These are phyloP conservation scores for Hydrophis major DNA, from an alignment of 2,797 vertebrate species.

Conservation along the genomic window DNA sequence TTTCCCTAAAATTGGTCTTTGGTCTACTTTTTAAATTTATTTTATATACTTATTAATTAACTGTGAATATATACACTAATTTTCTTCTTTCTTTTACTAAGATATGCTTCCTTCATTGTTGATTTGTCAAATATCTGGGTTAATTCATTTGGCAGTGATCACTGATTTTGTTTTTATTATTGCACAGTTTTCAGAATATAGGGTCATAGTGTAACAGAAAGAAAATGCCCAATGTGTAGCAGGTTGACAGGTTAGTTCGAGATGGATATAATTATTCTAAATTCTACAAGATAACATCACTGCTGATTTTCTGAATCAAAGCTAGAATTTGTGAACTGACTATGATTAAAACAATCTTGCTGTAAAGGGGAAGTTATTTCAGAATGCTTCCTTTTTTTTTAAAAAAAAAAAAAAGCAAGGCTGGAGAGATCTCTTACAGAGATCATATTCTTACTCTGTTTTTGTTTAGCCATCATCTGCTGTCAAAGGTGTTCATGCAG, in stretches of 20 bases:
- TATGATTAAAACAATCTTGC: slow-evolving; percentile 51
- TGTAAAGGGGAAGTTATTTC: slow-evolving; percentile 60
- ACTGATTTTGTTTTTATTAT: not conserved
- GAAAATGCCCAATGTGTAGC: not conserved
- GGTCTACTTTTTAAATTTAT: not conserved
- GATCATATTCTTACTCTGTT: slow-evolving; percentile 58
- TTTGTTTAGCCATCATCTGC: slow-evolving; percentile 60
- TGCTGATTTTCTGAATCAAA: slow-evolving; percentile 17
- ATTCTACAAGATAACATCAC: slow-evolving; percentile 7
- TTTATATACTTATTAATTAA: not conserved
- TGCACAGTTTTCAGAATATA: not conserved
- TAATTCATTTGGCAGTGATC: not conserved
- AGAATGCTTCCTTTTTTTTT: slow-evolving; percentile 48
- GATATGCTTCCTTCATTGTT: not conserved
- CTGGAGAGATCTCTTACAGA: slow-evolving; percentile 53
- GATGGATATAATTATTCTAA: slow-evolving; percentile 13
- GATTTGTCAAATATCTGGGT: not conserved
- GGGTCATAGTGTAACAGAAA: not conserved
- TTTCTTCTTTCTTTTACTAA: not conserved
- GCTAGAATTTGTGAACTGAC: slow-evolving; percentile 53
- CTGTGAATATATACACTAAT: slow-evolving; percentile 23
- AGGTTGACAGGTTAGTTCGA: not conserved
- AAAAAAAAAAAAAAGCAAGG: slow-evolving; percentile 28
- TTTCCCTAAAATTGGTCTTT: not conserved
- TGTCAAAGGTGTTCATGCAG: slow-evolving; percentile 57